phyloP scores from a whole-genome alignment of 2,113 vertebrate genomes.

The Crotophaga sulcirostris region DNA sequence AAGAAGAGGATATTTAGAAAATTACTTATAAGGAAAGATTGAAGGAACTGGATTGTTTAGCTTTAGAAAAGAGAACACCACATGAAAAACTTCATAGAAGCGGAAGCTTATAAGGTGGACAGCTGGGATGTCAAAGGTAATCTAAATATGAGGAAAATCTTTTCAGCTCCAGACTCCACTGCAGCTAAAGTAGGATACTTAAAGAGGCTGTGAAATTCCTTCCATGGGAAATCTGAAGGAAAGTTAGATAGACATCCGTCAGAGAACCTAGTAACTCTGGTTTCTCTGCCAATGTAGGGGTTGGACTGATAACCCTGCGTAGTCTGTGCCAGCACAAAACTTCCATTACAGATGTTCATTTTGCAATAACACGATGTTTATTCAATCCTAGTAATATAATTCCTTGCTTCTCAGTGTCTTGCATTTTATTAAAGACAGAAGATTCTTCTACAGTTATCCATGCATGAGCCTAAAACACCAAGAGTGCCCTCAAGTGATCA shows the following conservation, averaged over 20 bases:
- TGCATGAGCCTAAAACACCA: neutral
- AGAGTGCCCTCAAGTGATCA: constrained; percentile 60
- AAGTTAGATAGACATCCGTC: neutral
- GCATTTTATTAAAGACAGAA: neutral
- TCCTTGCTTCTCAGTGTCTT: neutral
- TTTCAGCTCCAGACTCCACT: constrained; percentile 19
- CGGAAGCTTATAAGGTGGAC: constrained; percentile 2
- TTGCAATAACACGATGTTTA: neutral
- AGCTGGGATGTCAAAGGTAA: constrained; percentile 42
- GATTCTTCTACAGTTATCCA: neutral
- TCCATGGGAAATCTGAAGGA: constrained; percentile 15
- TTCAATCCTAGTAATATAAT: neutral
- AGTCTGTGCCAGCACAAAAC: neutral
- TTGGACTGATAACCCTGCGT: neutral
- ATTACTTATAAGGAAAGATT: neutral
- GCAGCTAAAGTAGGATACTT: constrained; percentile 17
- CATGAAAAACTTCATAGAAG: constrained; percentile 24
- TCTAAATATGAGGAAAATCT: constrained; percentile 26
- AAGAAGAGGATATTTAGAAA: neutral
- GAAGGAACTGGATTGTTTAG: constrained; percentile 33
- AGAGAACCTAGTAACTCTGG: neutral
- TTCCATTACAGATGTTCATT: constrained; percentile 3
- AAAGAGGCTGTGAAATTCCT: constrained; percentile 40
- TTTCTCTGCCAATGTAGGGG: neutral
- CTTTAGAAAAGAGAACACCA: constrained; percentile 15